Conservation (phyloP, 2,888 invertebrate species). For the Diarsia brunnea region DNA sequence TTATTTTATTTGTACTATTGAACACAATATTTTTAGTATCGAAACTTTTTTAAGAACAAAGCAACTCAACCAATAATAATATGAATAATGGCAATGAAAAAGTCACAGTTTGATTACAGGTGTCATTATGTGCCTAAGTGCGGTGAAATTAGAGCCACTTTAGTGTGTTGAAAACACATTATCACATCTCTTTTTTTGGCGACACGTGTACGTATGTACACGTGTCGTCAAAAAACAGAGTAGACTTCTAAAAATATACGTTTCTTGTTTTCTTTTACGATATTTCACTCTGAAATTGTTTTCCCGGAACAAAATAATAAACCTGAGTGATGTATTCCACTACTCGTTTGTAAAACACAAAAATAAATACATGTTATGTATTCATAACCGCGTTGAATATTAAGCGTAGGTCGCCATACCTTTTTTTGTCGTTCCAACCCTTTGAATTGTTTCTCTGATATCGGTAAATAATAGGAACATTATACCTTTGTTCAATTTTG, state of each 20-base stretch:
- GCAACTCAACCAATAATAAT: too few relatives aligned
- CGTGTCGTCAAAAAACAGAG: neutral
- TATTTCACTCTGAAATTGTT: slow-evolving; percentile 22
- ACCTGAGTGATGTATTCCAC: slow-evolving; percentile 43
- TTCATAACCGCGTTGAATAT: slow-evolving; percentile 67
- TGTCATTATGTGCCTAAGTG: too few relatives aligned
- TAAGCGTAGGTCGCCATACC: slow-evolving; percentile 64
- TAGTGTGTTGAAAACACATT: too few relatives aligned
- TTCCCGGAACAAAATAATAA: slow-evolving; percentile 32
- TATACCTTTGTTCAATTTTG: slow-evolving; percentile 68
- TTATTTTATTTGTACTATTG: too few relatives aligned
- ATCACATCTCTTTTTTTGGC: too few relatives aligned
- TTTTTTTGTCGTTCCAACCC: slow-evolving; percentile 64
- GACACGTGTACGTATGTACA: too few relatives aligned
- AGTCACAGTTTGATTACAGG: too few relatives aligned
- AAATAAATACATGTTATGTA: slow-evolving; percentile 66
- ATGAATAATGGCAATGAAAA: too few relatives aligned
- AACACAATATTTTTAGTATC: too few relatives aligned
- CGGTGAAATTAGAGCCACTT: too few relatives aligned
- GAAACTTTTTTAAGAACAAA: too few relatives aligned
- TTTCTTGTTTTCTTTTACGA: slow-evolving; percentile 15
- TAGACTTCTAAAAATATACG: neutral
- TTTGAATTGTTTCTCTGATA: slow-evolving; percentile 72
- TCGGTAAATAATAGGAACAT: slow-evolving; percentile 67
- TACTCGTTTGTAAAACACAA: slow-evolving; percentile 48